Conservation (phyloP, 2,113 vertebrate species). For the Pangasianodon hypophthalmus region DNA sequence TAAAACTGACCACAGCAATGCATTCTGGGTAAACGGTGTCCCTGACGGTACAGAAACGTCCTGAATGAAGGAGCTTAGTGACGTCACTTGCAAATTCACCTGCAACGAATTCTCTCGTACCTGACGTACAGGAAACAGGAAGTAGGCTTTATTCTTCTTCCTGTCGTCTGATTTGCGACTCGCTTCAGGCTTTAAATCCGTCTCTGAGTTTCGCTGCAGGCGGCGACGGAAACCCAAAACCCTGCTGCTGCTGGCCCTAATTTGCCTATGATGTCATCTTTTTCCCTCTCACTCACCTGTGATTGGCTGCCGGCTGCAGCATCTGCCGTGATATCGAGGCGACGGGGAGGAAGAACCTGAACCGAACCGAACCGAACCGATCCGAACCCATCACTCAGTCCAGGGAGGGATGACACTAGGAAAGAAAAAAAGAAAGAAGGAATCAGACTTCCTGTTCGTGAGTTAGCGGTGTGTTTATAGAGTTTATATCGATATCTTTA, state of each 20-base stretch:
- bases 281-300: slow-evolving; percentile 68
- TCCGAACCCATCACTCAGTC: slow-evolving; percentile 57
- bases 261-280: slow-evolving; percentile 93
- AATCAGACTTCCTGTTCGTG: neutral
- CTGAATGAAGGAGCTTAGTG: neutral
- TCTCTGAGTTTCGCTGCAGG: slow-evolving; percentile 48
- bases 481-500: neutral
- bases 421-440: neutral
- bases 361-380: slow-evolving; percentile 64
- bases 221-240: slow-evolving; percentile 68
- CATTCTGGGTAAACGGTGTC: neutral
- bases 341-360: slow-evolving; percentile 79
- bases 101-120: neutral
- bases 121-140: neutral
- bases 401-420: neutral
- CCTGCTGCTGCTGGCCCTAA: slow-evolving; percentile 72
- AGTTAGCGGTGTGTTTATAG: neutral
- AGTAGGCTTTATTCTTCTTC: neutral
- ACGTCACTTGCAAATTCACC: neutral
- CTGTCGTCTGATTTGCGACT: neutral
- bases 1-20: neutral
- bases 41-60: neutral
- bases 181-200: neutral
- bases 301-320: slow-evolving; percentile 83
- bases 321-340: slow-evolving; percentile 85